These are phyloP conservation scores for Tachina grossa DNA, from an alignment of 2,888 invertebrate species.

Conservation along the genomic window DNA sequence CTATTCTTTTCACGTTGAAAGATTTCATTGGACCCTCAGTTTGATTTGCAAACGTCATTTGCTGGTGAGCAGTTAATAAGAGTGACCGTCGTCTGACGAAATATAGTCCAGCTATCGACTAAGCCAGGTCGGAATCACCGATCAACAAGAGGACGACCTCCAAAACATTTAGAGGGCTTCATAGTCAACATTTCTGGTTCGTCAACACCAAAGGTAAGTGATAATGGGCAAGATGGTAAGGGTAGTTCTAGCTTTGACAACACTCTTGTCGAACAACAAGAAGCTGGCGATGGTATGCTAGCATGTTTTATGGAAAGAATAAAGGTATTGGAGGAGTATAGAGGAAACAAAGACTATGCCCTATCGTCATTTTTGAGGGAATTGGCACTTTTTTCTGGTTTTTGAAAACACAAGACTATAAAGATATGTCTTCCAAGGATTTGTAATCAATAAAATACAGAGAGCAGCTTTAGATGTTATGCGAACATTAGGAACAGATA, in stretches of 20 bases:
- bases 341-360: no score
- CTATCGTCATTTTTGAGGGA: no score
- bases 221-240: background rate
- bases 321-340: background rate
- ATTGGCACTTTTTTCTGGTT: background rate
- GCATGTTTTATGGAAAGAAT: background rate
- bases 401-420: background rate
- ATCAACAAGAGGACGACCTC: background rate
- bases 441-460: conserved; percentile 1
- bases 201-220: background rate
- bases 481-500: background rate
- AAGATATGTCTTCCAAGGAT: conserved; percentile 2
- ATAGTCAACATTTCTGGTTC: no score
- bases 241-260: background rate
- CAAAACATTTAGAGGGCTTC: no score
- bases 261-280: background rate
- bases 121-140: background rate
- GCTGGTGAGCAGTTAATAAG: no score
- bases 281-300: background rate
- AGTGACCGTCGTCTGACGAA: no score
- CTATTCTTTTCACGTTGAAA: no score
- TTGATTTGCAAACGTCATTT: no score
- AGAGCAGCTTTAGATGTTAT: conserved; percentile 1
- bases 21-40: no score
- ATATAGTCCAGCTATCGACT: background rate